Evolutionary conservation across 2,797 vertebrate genomes (phyloP).

Genomic region (Phataginus tetradactyla): DNA sequence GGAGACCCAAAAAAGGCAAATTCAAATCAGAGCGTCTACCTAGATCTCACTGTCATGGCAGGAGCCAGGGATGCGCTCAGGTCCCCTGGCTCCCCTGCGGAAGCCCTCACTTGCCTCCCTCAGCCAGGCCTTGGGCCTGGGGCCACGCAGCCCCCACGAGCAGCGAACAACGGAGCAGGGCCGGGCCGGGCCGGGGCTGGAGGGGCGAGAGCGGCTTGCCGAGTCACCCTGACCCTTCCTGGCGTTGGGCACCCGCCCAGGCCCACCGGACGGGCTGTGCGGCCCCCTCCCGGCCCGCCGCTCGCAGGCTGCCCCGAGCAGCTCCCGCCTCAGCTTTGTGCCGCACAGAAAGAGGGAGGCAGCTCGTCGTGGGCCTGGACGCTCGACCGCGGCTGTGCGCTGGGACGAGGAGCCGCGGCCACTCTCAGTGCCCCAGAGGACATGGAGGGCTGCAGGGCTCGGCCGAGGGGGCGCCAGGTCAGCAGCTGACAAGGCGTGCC

Average conservation of each 20-base stretch:
- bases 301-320: not conserved
- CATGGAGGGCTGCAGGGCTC: no score
- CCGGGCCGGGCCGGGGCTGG: not conserved
- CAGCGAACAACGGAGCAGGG: not conserved
- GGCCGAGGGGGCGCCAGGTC: not conserved
- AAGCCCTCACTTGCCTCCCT: not conserved
- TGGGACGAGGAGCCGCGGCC: not conserved
- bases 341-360: not conserved
- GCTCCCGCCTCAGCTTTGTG: no score
- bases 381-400: accelerated
- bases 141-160: no score
- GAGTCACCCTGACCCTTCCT: not conserved
- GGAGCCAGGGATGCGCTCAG: conserved; percentile 6
- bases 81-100: not conserved
- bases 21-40: conserved; percentile 58
- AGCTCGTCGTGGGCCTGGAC: not conserved
- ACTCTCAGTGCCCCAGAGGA: not conserved
- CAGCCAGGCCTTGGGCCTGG: not conserved
- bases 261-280: no score
- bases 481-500: not conserved
- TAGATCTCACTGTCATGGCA: not conserved
- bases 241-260: no score
- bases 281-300: not conserved
- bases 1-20: not conserved
- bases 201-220: accelerated